Conservation (phyloP, 2,797 vertebrate genomes). For the Hephaestus fuliginosus region DNA sequence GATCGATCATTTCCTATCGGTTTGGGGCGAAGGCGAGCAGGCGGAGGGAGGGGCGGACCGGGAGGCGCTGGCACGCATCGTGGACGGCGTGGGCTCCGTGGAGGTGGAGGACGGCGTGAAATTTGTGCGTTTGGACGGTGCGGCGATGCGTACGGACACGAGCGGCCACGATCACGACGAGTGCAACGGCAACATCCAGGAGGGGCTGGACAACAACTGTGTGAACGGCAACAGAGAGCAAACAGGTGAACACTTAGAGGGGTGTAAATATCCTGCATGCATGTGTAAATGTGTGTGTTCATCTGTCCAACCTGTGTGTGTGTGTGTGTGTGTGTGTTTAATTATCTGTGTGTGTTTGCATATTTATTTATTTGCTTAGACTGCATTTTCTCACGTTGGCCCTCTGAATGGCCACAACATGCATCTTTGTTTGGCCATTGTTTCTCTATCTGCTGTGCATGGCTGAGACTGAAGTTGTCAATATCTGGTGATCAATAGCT, state of each 20-base stretch:
- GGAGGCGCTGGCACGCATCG: slow-evolving; percentile 85
- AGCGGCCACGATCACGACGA: slow-evolving; percentile 63
- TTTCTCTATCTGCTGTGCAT: background rate
- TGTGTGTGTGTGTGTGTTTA: background rate
- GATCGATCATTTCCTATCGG: slow-evolving; percentile 89
- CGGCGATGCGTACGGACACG: slow-evolving; percentile 68
- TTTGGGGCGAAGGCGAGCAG: slow-evolving; percentile 69
- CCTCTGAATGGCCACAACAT: background rate
- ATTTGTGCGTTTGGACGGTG: slow-evolving; percentile 88
- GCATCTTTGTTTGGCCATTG: slow-evolving; percentile 4
- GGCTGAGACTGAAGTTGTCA: background rate
- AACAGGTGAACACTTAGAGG: slow-evolving; percentile 59
- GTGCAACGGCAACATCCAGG: slow-evolving; percentile 73
- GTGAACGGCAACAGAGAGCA: slow-evolving; percentile 69
- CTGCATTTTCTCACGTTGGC: background rate
- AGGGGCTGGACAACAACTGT: slow-evolving; percentile 60
- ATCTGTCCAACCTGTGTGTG: background rate
- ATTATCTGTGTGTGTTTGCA: background rate
- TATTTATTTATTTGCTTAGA: background rate
- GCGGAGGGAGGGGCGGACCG: slow-evolving; percentile 77
- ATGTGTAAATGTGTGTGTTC: background rate
- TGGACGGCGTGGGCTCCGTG: slow-evolving; percentile 89
- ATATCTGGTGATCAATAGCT: background rate
- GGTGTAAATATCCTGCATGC: background rate
- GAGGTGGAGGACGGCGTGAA: slow-evolving; percentile 87